Base-by-base conservation (phyloP, 2,113 vertebrate genomes). In the Catharus bicknelli region DNA sequence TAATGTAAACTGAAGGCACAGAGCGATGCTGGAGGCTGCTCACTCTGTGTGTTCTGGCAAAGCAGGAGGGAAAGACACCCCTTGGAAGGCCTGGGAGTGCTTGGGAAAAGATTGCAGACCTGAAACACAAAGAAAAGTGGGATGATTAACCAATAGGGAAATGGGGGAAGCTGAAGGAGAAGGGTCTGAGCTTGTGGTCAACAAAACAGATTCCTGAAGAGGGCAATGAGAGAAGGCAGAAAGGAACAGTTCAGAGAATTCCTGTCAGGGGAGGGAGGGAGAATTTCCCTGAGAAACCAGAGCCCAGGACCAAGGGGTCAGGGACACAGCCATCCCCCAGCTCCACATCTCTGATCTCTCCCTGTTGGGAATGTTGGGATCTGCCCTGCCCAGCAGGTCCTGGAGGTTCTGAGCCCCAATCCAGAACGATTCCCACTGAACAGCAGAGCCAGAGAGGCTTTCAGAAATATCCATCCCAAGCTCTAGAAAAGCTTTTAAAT, bases 291-390 rank as follows among this genome's bases (percentile, higher is more conserved):
- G 51, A 25, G 32, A 30, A 72, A 11, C 3, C 15, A 15, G 53
- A 67, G 48, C 14, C 34, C 54, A 42, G 10, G 16, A 17, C 1
- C 34, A 19, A 34, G 43, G 62, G 19, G 10, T 30, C 50, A 86
- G 58, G 38, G 34, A 25, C 30, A 48, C 1, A 1, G n/a, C 26
- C 3, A 4, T 3, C 10, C 30, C 47, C 11, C 29, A 72, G 74
- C 64, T 82, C 50, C 79, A 59, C 15, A 13, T 15, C 38, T 64
- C 50, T 67, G 15, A 0, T 5, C 22, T 80, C 32, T 88, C 58
- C 12, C 3, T 63, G 0, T 13, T 45, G 29, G 54, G 34, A 73
- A 4, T 7, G 68, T 59, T 0, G 1, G 32, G 45, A 12, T 19
- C 54, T 72, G 50, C 22, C 43, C 30, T 70, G 23, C 42, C 26